Percentiles rank a stretch among this genome's conserved stretches.
These are phyloP conservation scores for Papilio polytes DNA, from an alignment of 1,140 invertebrate species.

Conservation along the genomic window DNA sequence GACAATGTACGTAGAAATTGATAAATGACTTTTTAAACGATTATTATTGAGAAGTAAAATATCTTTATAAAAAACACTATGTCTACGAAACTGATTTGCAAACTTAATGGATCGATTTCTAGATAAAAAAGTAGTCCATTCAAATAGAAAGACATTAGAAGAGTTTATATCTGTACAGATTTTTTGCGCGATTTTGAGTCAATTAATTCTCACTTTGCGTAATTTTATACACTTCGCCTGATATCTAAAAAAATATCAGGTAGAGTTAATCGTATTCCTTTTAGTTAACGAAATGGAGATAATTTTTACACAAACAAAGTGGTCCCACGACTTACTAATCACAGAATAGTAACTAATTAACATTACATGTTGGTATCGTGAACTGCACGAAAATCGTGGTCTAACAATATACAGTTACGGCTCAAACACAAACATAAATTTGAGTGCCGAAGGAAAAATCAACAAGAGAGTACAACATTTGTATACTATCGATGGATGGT, in stretches of 20 bases:
- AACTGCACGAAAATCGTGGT: not conserved
- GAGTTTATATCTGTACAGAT: not conserved
- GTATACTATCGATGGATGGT: no score
- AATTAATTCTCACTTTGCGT: not conserved
- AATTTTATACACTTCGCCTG: not conserved
- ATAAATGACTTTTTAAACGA: slow-evolving; percentile 28
- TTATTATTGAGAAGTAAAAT: slow-evolving; percentile 7
- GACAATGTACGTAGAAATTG: slow-evolving; percentile 25
- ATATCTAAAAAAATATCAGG: not conserved
- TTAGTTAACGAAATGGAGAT: not conserved
- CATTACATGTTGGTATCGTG: not conserved
- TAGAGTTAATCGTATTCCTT: not conserved
- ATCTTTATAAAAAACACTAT: not conserved
- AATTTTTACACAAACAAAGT: not conserved
- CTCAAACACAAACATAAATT: not conserved
- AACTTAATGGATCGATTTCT: not conserved
- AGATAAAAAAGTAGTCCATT: slow-evolving; percentile 15
- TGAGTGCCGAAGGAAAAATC: not conserved
- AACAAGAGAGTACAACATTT: not conserved
- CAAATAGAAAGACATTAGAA: not conserved
- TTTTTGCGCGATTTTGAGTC: not conserved
- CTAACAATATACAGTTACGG: not conserved
- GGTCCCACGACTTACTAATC: not conserved
- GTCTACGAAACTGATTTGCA: slow-evolving; percentile 3
- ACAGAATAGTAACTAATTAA: not conserved